Evolutionary conservation across 2,797 vertebrate genomes (phyloP), one percentile per base, ranked within the genome.

Genomic region (Bovichtus diacanthus): DNA sequence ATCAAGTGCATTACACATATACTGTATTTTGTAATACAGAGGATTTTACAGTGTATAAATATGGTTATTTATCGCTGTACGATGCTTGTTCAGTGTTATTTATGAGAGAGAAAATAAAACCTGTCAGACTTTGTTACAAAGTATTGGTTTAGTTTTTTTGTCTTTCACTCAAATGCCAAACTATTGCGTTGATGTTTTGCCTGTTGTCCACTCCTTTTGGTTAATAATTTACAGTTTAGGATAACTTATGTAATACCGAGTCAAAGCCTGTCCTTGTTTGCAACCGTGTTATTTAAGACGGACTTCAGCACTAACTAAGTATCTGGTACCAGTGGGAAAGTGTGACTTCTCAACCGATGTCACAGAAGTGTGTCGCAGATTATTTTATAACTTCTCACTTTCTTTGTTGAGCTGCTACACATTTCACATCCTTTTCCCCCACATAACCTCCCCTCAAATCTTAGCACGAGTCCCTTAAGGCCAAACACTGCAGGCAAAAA

Each of bases 21-120:
- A 90, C 93, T 95, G 94, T 95, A 94, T 95, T 95, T 95, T 95
- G 90, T 94, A 92, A 95, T 94, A 94, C 93, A 94, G 93, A 94
- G 85, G 92, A 87, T 94, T 95, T 93, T 93, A 93, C 94, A 93
- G 93, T 94, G 94, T 93, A 93, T 94, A 93, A 95, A 92, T 93
- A 90, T 86, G 71, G 77, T 90, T 92, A 95, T 94, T 92, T 95
- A 96, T 95, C 91, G 78, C 95, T 95, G 93, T 95, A 94, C 55
- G 60, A 93, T 90, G 93, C 94, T 94, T 95, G 93, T 95, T 94
- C 90, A 94, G 93, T 95, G 94, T 95, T 96, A 95, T 96, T 95
- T 96, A 95, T 95, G 90, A 94, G 82, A 91, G 81, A 90, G 81
- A 93, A 87, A 95, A 92, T 92, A 91, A 91, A 93, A 91, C 58